Percentiles rank a stretch among this genome's conserved stretches.
phyloP scores from a whole-genome alignment of 2,797 vertebrate species.

The Ctenopoma multispine region DNA sequence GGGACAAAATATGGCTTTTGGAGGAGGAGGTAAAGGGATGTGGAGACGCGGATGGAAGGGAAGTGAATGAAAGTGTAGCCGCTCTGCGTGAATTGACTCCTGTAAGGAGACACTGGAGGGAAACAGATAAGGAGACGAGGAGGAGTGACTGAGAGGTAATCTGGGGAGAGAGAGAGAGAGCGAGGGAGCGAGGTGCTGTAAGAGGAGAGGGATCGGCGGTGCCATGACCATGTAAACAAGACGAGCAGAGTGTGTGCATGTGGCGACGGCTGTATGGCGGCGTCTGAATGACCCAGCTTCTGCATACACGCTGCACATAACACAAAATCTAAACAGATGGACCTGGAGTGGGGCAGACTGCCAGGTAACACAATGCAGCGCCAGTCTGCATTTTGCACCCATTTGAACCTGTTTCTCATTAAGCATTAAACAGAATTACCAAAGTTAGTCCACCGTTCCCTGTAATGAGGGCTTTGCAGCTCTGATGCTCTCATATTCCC shows the following conservation, averaged over 20 bases:
- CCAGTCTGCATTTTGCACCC: slow-evolving; percentile 56
- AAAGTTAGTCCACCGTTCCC: slow-evolving; percentile 45
- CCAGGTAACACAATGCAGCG: slow-evolving; percentile 40
- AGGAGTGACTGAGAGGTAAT: slow-evolving; percentile 68
- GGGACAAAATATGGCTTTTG: slow-evolving; percentile 48
- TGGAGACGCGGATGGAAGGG: background rate
- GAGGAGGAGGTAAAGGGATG: slow-evolving; percentile 21
- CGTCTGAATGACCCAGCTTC: slow-evolving; percentile 14
- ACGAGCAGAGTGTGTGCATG: slow-evolving; percentile 35
- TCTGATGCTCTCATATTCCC: slow-evolving; percentile 55
- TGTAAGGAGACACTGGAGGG: slow-evolving; percentile 67
- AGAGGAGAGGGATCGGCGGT: slow-evolving; percentile 57
- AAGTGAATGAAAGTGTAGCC: slow-evolving; percentile 69
- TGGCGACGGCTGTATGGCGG: slow-evolving; percentile 5
- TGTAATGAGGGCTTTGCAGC: slow-evolving; percentile 73
- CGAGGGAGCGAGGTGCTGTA: slow-evolving; percentile 39
- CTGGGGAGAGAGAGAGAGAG: slow-evolving; percentile 25
- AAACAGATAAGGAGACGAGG: slow-evolving; percentile 65
- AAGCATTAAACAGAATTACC: slow-evolving; percentile 75
- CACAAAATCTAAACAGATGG: slow-evolving; percentile 25
- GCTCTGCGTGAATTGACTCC: slow-evolving; percentile 51
- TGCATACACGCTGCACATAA: background rate
- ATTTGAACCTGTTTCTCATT: slow-evolving; percentile 80
- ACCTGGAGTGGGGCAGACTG: slow-evolving; percentile 17
- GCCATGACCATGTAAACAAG: slow-evolving; percentile 67